These are phyloP conservation scores for Pseudorasbora parva DNA, from an alignment of 2,113 vertebrate genomes.

Conservation along the genomic window DNA sequence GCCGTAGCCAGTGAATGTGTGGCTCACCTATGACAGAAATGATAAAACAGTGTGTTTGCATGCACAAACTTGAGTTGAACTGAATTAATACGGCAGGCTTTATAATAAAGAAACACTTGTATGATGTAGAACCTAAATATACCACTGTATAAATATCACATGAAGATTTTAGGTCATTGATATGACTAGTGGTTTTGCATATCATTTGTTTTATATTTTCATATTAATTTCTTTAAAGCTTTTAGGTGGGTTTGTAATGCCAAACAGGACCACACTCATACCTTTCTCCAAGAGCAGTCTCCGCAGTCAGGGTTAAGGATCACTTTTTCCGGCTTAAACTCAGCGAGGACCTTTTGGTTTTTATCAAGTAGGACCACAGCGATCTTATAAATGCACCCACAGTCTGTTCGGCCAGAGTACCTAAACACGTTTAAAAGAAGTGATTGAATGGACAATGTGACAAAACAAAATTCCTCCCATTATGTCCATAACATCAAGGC, in stretches of 20 bases:
- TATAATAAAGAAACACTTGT: background rate
- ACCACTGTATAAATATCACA: no score
- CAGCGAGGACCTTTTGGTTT: slow-evolving; percentile 63
- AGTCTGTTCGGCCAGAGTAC: slow-evolving; percentile 74
- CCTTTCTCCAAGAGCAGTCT: slow-evolving; percentile 77
- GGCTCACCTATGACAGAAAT: slow-evolving; percentile 77
- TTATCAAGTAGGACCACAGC: slow-evolving; percentile 68
- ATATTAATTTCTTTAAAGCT: background rate
- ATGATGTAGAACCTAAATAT: background rate
- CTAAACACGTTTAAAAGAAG: slow-evolving; percentile 56
- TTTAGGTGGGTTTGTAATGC: background rate
- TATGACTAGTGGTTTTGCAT: background rate
- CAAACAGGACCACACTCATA: slow-evolving; percentile 40
- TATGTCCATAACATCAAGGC: slow-evolving; percentile 35
- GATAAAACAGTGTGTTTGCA: background rate
- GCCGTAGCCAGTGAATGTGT: slow-evolving; percentile 85
- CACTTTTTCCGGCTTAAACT: slow-evolving; percentile 67
- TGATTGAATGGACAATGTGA: background rate
- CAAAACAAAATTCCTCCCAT: background rate
- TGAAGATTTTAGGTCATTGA: background rate
- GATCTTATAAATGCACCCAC: slow-evolving; percentile 75
- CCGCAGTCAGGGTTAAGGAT: slow-evolving; percentile 68
- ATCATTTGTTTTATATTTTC: background rate
- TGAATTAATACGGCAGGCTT: no score
- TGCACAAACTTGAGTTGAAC: background rate